Percentiles rank a stretch among this genome's conserved stretches.
Conservation (phyloP, 2,113 vertebrate species). For the Rissa tridactyla region DNA sequence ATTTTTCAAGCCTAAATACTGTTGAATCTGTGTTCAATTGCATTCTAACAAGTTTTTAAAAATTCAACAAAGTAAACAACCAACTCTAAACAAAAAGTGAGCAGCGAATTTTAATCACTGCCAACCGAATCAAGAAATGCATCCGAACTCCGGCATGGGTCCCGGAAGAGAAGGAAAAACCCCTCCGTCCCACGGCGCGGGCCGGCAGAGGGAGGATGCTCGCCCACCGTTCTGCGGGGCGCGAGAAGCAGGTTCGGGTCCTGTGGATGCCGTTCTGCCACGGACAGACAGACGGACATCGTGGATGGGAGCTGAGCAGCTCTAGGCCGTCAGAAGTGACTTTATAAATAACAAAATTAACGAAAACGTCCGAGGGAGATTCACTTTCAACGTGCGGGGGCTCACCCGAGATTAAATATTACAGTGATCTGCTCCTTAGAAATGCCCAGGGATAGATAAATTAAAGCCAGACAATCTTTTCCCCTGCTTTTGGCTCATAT, state of each 20-base stretch:
- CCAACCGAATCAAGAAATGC: conserved; percentile 21
- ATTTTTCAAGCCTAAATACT: conserved; percentile 80
- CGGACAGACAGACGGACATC: rapidly evolving
- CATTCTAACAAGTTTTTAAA: conserved; percentile 77
- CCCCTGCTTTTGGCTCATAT: conserved; percentile 6
- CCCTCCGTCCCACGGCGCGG: background rate
- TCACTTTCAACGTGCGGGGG: background rate
- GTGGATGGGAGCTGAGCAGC: background rate
- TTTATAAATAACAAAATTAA: conserved; percentile 19
- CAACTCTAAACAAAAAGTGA: conserved; percentile 70
- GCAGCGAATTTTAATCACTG: conserved; percentile 63
- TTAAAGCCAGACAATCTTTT: conserved; percentile 54
- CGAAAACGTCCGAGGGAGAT: background rate
- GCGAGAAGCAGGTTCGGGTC: background rate
- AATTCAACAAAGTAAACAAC: conserved; percentile 77
- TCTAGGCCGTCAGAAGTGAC: background rate
- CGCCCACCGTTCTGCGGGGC: rapidly evolving
- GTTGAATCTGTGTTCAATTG: conserved; percentile 76
- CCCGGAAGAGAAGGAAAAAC: background rate
- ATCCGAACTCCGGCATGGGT: background rate
- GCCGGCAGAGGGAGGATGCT: background rate
- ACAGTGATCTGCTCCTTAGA: conserved; percentile 14
- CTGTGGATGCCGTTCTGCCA: background rate
- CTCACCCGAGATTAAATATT: conserved; percentile 3
- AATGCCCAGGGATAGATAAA: conserved; percentile 48